Base-by-base conservation (phyloP, 2,888 invertebrate genomes). In the Diaphora mendica region DNA sequence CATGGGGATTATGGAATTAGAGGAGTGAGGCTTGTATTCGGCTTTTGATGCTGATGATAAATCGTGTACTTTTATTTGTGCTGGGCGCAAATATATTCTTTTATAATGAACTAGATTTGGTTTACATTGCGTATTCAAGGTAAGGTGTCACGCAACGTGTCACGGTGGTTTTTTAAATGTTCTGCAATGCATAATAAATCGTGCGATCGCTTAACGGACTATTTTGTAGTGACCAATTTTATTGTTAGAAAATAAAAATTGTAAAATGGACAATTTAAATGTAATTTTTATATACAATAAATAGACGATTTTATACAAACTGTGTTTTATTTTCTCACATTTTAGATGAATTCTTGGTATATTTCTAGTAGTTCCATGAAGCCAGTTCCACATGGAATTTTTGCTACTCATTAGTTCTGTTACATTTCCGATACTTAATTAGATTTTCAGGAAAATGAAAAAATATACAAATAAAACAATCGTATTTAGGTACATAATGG, bases 251-350 rank as follows among this genome's bases (percentile, higher is more conserved):
- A 93, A 90, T 83, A 87, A 87, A 90, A 92, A 91, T 90, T 94
- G 94, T 95, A 95, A 95, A 95, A 94, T 94, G 94, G 94, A 95
- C 94, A 94, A 95, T 95, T 95, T 94, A 94, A 95, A 95, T 94
- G 95, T 95, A 95, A 95, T 94, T 95, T 95, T 95, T 95, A 94
- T 95, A 95, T 95, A 95, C 95, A 96, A 94, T 95, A 95, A 96
- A 96, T 95, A 95, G 94, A 94, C 91, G 91, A 91, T 95, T 95
- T 95, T 96, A 92, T 96, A 95, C 92, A 94, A 94, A 93, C 88
- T 84, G 83, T 86, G 91, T 93, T 92, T 88, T 86, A 86, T 89
- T 87, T 86, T 85, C 81, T 89, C 86, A 85, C 86, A 86, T 87
- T 88, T 85, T 85, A 85, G 84, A 84, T 79, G 75, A 79, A 78